Percentiles rank a stretch among this genome's conserved stretches.
Conservation (phyloP, 2,113 vertebrate genomes). For the Brachypodius melanocephalos region DNA sequence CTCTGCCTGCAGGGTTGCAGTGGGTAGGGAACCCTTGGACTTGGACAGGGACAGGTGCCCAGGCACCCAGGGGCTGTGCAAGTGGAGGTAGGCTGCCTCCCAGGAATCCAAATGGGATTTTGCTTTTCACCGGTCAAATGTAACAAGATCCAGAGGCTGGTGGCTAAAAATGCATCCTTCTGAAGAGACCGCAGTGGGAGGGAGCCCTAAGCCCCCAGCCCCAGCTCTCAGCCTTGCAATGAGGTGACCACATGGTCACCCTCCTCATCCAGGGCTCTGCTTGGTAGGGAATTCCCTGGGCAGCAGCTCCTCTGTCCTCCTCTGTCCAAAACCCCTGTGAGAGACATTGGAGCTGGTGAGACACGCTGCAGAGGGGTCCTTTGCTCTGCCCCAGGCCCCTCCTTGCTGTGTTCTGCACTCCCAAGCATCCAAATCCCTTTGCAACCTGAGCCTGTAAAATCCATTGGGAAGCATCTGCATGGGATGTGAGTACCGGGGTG, state of each 20-base stretch:
- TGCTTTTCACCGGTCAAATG: background rate
- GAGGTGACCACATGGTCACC: background rate
- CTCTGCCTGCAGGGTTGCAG: background rate
- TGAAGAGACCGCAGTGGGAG: background rate
- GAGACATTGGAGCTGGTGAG: background rate
- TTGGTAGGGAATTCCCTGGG: background rate
- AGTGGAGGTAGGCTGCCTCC: background rate
- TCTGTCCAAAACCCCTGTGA: background rate
- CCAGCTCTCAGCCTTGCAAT: background rate
- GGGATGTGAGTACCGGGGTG: background rate
- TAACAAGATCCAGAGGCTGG: background rate
- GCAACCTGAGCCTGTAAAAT: background rate
- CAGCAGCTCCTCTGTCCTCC: background rate
- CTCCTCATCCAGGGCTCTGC: background rate
- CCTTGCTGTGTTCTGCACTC: background rate
- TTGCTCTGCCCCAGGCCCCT: background rate
- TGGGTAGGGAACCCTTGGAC: background rate
- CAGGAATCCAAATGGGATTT: background rate
- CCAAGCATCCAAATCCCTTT: background rate
- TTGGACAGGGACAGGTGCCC: background rate
- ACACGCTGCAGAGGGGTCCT: background rate
- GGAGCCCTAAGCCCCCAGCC: background rate
- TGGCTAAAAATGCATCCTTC: background rate
- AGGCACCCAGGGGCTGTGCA: background rate
- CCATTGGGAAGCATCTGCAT: background rate